Base-by-base conservation (phyloP, 1,140 invertebrate genomes). In the Macrotrachela quadricornifera region DNA sequence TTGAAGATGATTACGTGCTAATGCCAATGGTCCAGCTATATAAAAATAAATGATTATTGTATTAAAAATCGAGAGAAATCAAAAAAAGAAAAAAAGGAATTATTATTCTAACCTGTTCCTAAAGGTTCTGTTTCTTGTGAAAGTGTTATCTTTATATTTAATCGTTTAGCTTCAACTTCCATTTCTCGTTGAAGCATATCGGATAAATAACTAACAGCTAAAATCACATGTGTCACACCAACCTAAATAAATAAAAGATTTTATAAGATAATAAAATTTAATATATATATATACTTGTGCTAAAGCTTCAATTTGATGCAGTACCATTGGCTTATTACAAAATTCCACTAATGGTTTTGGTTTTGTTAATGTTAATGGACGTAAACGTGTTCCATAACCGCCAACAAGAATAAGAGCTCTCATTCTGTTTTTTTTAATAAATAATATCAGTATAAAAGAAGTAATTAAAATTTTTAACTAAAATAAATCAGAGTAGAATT, bases 321-420 rank as follows among this genome's bases (percentile, higher is more conserved):
- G 68, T 46, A 99, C 72, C 75, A 99, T 96, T 2, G 92, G 90
- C 73, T 97, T 97, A 67, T 99, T 99, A 21, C 87, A 91, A 76
- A 99, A 99, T 72, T 99, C 94, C 1, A 99, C 90, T 14, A 99
- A 71, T 10, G 94, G 94, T 64, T 99, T 99, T 10, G 94, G 90
- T 44, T 85, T 77, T 63, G 86, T 94, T 6, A 99, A 74, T 3
- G 94, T 99, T 40, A 99, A 73, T 1, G 92, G 92, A 51, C 92
- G 75, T 21, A 99, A 73, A 54, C 94, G 77, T 1, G 94, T 99
- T 14, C 92, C 92, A 77, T 94, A 99, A 9, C 92, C 92, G 46
- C 92, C 92, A 36, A 97, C 92, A 44, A 97, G 74, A 67, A 99
- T 97, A 21, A 99, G 71, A 14, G 92, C 92, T 63, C 90, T 80